Percentiles rank a stretch among this genome's conserved stretches.
These are phyloP conservation scores for Drosophila hydei DNA, from an alignment of 1,140 invertebrate species.

Conservation along the genomic window DNA sequence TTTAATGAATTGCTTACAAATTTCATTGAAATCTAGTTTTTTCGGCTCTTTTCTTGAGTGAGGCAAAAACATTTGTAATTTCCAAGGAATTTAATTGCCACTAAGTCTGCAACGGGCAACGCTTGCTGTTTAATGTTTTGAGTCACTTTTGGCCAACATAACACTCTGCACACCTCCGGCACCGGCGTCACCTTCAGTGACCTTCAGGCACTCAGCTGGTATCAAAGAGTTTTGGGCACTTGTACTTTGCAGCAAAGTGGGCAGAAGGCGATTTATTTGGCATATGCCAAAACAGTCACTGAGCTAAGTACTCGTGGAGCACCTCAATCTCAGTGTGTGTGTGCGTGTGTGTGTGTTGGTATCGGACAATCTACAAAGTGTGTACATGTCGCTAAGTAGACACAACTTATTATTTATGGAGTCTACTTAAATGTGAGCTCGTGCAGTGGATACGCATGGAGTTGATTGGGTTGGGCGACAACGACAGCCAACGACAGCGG, in stretches of 20 bases:
- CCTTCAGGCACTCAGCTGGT: slow-evolving; percentile 6
- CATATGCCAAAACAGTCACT: slow-evolving; percentile 23
- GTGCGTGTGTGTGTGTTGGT: slow-evolving; percentile 18
- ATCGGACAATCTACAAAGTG: slow-evolving; percentile 60
- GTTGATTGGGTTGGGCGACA: slow-evolving; percentile 73
- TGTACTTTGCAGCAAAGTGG: slow-evolving; percentile 20
- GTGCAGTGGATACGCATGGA: slow-evolving; percentile 1
- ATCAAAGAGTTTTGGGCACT: neutral
- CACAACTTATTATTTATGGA: slow-evolving; percentile 79
- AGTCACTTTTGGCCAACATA: neutral
- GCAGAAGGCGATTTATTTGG: slow-evolving; percentile 11
- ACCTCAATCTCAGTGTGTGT: neutral
- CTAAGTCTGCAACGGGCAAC: too few relatives aligned
- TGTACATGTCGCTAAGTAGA: slow-evolving; percentile 80
- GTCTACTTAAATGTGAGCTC: slow-evolving; percentile 63
- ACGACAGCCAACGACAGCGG: slow-evolving; percentile 63
- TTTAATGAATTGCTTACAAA: too few relatives aligned
- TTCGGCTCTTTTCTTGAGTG: too few relatives aligned
- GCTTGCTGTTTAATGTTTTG: neutral
- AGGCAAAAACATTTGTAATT: too few relatives aligned
- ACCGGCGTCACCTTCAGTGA: slow-evolving; percentile 6
- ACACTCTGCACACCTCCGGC: neutral
- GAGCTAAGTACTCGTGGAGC: neutral
- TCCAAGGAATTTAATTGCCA: too few relatives aligned
- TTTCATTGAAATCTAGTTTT: too few relatives aligned